Percentiles rank a stretch among this genome's conserved stretches.
Conservation (phyloP, 2,888 invertebrate genomes). For the Polydrusus tereticollis region DNA sequence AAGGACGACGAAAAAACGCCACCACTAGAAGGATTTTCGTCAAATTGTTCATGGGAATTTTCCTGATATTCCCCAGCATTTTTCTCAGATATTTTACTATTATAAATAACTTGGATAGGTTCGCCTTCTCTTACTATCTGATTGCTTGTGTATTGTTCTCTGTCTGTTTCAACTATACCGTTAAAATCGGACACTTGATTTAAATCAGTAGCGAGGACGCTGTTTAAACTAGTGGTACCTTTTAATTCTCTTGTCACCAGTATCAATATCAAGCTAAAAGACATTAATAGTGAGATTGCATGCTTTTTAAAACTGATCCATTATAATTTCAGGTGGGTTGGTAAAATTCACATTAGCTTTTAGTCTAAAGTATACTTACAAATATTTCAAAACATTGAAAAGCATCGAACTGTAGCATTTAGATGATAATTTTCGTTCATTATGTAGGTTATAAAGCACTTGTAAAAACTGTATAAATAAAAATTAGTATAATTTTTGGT, state of each 20-base stretch:
- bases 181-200: constrained; percentile 54
- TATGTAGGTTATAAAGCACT: constrained; percentile 39
- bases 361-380: constrained; percentile 50
- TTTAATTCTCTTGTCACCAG: constrained; percentile 2
- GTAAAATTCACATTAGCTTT: too few relatives aligned
- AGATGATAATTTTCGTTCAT: constrained; percentile 37
- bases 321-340: too few relatives aligned
- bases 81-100: background rate
- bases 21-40: constrained; percentile 9
- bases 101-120: background rate
- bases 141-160: background rate
- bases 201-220: background rate
- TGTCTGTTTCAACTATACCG: constrained; percentile 51
- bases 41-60: constrained; percentile 14
- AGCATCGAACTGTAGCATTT: constrained; percentile 51
- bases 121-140: background rate
- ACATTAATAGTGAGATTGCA: too few relatives aligned
- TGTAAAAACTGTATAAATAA: constrained; percentile 38
- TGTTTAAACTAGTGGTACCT: background rate
- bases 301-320: too few relatives aligned
- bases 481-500: constrained; percentile 24
- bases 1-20: constrained; percentile 38
- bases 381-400: constrained; percentile 52
- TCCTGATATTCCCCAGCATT: background rate
- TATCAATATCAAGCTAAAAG: constrained; percentile 21